phyloP scores from a whole-genome alignment of 30 jellyfish, hydroid and myxozoan species.

The Aurelia sp. region DNA sequence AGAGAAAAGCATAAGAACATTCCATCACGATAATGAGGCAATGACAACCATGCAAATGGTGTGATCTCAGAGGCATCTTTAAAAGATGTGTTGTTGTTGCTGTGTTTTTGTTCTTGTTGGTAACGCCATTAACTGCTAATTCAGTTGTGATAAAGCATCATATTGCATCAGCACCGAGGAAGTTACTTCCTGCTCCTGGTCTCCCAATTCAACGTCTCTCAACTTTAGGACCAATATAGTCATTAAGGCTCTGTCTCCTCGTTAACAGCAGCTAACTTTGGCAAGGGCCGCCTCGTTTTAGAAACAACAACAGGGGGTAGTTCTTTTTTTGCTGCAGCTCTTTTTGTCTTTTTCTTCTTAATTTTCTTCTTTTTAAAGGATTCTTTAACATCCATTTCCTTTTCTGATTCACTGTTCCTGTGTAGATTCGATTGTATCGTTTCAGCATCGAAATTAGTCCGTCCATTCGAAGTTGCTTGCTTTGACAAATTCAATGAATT shows the following conservation, averaged over 20 bases:
- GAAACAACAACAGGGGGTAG: conserved; percentile 28
- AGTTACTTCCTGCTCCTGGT: no score
- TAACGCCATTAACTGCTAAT: no score
- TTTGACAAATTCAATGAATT: not conserved
- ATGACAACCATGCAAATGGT: no score
- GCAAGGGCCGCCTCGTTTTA: conserved; percentile 35
- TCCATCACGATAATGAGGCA: no score
- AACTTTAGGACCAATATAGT: no score
- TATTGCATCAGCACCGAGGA: no score
- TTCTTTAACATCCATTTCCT: conserved; percentile 55
- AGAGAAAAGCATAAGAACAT: no score
- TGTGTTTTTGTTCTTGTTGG: no score
- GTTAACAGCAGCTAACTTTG: conserved; percentile 22
- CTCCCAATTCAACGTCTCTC: no score
- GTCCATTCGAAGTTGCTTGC: not conserved
- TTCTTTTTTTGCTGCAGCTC: conserved; percentile 23
- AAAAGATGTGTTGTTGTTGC: no score
- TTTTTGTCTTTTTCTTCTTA: conserved; percentile 2
- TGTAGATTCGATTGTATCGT: conserved; percentile 5
- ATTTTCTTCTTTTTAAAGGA: conserved; percentile 16
- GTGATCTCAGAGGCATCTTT: no score
- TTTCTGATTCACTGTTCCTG: conserved; percentile 57
- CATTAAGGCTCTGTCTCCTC: conserved; percentile 19
- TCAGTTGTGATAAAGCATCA: no score
- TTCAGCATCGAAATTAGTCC: not conserved